Evolutionary conservation across 2,888 invertebrate species (phyloP).

Genomic region (Masnerella sp.): DNA sequence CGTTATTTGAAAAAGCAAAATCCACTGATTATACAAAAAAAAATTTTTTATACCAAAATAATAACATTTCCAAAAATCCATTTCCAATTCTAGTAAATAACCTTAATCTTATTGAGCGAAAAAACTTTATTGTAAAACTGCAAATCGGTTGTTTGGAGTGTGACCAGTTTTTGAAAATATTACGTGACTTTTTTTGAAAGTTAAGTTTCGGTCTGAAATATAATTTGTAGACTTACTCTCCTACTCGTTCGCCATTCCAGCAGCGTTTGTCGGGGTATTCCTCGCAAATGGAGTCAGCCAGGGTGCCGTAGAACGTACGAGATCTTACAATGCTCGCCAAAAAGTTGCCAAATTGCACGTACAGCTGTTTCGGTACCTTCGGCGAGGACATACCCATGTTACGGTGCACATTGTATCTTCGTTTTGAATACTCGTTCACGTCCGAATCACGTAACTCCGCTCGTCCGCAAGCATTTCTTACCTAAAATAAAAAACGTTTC

Average conservation of each 20-base stretch:
- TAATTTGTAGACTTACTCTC: constrained; percentile 82
- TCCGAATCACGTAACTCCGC: constrained; percentile 64
- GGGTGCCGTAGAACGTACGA: constrained; percentile 89
- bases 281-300: constrained; percentile 89
- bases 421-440: constrained; percentile 26
- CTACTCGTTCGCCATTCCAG: constrained; percentile 89
- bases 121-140: too few relatives aligned
- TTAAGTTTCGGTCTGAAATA: constrained; percentile 28
- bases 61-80: too few relatives aligned
- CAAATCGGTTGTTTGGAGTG: background rate
- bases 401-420: constrained; percentile 22
- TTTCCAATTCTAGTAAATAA: too few relatives aligned
- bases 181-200: constrained; percentile 29
- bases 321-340: constrained; percentile 79
- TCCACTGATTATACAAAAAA: too few relatives aligned
- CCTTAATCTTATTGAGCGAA: too few relatives aligned
- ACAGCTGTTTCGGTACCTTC: constrained; percentile 64
- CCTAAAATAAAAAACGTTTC: constrained; percentile 67
- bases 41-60: too few relatives aligned
- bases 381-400: constrained; percentile 29
- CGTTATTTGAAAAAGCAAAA: too few relatives aligned
- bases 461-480: constrained; percentile 73
- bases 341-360: constrained; percentile 75
- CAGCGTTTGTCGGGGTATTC: constrained; percentile 84
- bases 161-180: constrained; percentile 7